Conservation (phyloP, 2,113 vertebrate genomes). For the Rhinichthys klamathensis region DNA sequence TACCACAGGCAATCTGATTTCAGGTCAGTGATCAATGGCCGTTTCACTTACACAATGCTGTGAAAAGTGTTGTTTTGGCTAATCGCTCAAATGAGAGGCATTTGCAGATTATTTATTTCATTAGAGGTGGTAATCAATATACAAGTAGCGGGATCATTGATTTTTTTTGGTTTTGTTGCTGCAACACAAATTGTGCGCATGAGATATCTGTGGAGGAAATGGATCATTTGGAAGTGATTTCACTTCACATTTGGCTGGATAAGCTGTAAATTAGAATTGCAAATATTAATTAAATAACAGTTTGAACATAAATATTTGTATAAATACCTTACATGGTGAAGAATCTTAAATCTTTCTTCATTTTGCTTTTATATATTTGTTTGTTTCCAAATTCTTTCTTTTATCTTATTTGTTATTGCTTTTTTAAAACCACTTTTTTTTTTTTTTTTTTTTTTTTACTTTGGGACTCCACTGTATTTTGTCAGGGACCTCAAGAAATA, state of each 20-base stretch:
- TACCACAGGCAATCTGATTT: neutral
- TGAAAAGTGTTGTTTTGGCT: constrained; percentile 4
- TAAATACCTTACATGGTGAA: neutral
- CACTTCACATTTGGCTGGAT: too few relatives aligned
- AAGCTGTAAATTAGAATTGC: too few relatives aligned
- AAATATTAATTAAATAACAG: neutral
- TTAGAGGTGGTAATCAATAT: constrained; percentile 43
- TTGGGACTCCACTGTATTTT: neutral
- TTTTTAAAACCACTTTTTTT: too few relatives aligned
- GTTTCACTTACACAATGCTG: neutral
- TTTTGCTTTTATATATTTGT: neutral
- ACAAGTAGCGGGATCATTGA: constrained; percentile 38
- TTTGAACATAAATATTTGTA: neutral
- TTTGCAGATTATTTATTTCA: constrained; percentile 45
- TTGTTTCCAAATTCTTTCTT: too few relatives aligned
- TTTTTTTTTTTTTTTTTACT: too few relatives aligned
- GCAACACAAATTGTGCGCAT: neutral
- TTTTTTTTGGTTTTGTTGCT: constrained; percentile 22
- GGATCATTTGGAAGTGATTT: neutral
- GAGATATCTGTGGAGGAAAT: neutral
- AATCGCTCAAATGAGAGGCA: constrained; percentile 24
- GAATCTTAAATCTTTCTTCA: neutral
- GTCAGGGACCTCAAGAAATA: neutral
- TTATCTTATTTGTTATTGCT: too few relatives aligned
- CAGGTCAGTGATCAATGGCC: neutral